Base-by-base conservation (phyloP, 2,888 invertebrate species). In the Monopis laevigella region DNA sequence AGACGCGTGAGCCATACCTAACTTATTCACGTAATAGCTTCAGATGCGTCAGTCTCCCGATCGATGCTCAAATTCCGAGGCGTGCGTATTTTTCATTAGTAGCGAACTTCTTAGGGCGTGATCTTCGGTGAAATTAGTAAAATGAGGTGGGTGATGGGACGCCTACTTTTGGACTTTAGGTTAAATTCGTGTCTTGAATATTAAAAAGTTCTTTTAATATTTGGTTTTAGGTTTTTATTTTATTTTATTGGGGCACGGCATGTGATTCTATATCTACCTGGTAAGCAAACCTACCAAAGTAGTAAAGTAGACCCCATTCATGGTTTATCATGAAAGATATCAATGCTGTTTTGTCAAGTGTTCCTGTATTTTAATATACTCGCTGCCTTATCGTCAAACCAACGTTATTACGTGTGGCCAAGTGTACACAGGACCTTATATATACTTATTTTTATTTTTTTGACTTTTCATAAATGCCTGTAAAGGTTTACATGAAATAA, bases 41-140 rank as follows among this genome's bases (percentile, higher is more conserved):
- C 12, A 65, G 64, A 68, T 66, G 65, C 70, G 73, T 71, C 69
- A 63, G 60, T 62, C 54, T 44, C 26, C 34, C 13, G 66, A 71
- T 71, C 69, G 71, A 72, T 71, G 61, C 50, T 50, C 58, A 60
- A 39, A 74, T 73, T 56, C 66, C 69, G 51, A 58, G 57, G 65
- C 69, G 69, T 68, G 65, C 72, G 69, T 67, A 71, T 71, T 74
- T 73, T 75, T 73, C 72, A 73, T 72, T 72, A 72, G 56, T 59
- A 61, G 46, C 44, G 48, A n/a, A 49, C 53, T 54, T 53, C 44
- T 19, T 24, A 21, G 17, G 38, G 24, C 27, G 24, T 38, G 32
- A 27, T 39, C 39, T 28, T 18, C 11, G 39, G 14, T 27, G 34
- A 39, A 43, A 43, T 43, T 27, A 43, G 43, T 39, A 32, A 43